These are phyloP conservation scores for Tragelaphus strepsiceros DNA, from an alignment of 2,113 vertebrate genomes.

Conservation along the genomic window DNA sequence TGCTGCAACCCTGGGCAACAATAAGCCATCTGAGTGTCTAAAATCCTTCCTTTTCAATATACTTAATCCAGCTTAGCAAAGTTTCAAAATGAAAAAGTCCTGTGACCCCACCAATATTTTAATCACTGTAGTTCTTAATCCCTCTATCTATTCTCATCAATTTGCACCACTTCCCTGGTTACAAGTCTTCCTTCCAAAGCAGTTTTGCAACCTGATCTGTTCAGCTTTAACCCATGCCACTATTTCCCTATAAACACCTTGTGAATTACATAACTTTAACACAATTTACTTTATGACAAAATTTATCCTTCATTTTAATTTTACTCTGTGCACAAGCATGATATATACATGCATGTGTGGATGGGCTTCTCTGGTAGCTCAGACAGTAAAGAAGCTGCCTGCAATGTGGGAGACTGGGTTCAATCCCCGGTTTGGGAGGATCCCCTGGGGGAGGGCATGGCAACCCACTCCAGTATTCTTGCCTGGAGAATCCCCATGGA, in stretches of 20 bases:
- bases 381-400: not conserved
- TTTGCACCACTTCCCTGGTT: not conserved
- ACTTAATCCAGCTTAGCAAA: not conserved
- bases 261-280: not conserved
- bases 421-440: not conserved
- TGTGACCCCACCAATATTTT: not conserved
- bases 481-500: not conserved
- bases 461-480: not conserved
- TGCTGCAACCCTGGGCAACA: not conserved
- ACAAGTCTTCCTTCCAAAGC: not conserved
- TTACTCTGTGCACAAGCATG: not conserved
- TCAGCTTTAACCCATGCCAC: not conserved
- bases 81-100: not conserved
- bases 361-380: not conserved
- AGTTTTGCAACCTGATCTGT: not conserved
- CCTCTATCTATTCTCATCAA: not conserved
- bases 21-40: not conserved
- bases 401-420: not conserved
- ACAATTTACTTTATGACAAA: not conserved
- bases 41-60: not conserved
- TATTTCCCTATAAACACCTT: not conserved
- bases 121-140: not conserved
- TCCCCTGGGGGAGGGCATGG: not conserved
- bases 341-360: not conserved
- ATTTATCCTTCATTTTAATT: not conserved